phyloP scores from a whole-genome alignment of 2,113 vertebrate species.

The Myrmecophaga tridactyla region DNA sequence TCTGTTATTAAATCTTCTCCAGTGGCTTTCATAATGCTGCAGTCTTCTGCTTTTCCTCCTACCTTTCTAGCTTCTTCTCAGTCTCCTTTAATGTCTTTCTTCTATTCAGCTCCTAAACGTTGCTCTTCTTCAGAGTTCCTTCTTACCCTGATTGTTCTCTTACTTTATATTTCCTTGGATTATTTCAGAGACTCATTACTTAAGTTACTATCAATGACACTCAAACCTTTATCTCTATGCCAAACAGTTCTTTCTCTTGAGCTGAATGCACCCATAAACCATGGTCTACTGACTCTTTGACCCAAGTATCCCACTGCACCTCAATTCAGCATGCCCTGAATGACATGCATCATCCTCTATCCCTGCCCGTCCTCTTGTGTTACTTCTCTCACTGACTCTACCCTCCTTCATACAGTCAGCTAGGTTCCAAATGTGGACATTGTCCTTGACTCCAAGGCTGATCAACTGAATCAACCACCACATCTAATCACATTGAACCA shows the following conservation, averaged over 20 bases:
- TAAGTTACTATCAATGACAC: not conserved
- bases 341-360: not conserved
- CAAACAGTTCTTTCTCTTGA: not conserved
- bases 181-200: not conserved
- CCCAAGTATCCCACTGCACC: not conserved
- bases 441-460: not conserved
- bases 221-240: not conserved
- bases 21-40: not conserved
- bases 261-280: not conserved
- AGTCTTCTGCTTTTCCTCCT: not conserved
- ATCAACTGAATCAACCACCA: not conserved
- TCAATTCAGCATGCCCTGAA: not conserved
- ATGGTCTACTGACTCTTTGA: not conserved
- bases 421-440: not conserved
- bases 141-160: not conserved
- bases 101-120: not conserved
- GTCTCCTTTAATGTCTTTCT: not conserved
- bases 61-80: constrained; percentile 1
- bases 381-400: not conserved
- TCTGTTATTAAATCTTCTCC: not conserved
- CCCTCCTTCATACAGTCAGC: not conserved
- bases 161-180: not conserved
- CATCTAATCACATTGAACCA: not conserved
- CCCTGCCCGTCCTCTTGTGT: not conserved
- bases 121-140: not conserved